phyloP scores from a whole-genome alignment of 2,888 invertebrate genomes.

The Acronicta alni region DNA sequence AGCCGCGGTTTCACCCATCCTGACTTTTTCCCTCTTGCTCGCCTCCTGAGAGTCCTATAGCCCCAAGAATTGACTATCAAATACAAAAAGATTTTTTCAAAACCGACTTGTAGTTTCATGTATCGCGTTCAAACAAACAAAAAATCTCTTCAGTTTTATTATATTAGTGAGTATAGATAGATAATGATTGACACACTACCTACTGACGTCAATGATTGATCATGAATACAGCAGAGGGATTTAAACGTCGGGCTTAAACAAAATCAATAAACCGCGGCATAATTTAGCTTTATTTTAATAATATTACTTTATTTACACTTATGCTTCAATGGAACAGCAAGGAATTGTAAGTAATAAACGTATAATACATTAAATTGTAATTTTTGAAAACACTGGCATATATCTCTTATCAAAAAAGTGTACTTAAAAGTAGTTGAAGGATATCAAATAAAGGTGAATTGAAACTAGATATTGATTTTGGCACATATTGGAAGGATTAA shows the following conservation, averaged over 20 bases:
- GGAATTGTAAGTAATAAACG: conserved; percentile 85
- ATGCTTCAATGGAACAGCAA: conserved; percentile 86
- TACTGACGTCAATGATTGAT: background rate
- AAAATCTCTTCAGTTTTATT: no score
- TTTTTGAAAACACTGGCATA: conserved; percentile 44
- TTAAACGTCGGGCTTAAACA: background rate
- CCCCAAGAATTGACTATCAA: no score
- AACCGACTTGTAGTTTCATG: no score
- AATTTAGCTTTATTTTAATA: conserved; percentile 18
- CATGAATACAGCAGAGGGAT: background rate
- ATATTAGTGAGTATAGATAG: no score
- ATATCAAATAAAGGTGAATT: conserved; percentile 27
- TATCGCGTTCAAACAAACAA: no score
- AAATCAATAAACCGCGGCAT: background rate
- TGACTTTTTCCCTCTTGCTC: no score
- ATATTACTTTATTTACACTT: conserved; percentile 70
- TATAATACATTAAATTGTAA: conserved; percentile 45
- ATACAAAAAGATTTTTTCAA: no score
- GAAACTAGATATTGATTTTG: conserved; percentile 41
- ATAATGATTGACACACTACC: background rate
- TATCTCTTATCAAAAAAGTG: conserved; percentile 28
- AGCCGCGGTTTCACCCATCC: no score
- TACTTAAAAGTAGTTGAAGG: conserved; percentile 31
- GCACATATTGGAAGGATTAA: conserved; percentile 48
- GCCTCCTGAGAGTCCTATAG: no score